Evolutionary conservation across 2,888 invertebrate species (phyloP), one percentile per base, ranked within the genome.

Genomic region (Pogonocherus hispidulus): DNA sequence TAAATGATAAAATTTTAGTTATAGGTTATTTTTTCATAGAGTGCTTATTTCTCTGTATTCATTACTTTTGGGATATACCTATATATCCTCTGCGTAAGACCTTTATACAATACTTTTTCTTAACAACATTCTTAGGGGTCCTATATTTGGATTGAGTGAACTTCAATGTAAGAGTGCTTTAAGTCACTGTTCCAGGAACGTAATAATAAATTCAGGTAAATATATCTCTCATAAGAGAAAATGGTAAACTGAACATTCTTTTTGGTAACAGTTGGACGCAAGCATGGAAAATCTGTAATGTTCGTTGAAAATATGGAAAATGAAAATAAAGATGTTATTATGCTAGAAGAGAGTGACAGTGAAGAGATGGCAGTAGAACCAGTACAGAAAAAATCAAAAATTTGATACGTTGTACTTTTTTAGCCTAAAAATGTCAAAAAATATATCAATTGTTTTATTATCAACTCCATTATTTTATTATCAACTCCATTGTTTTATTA

Each of bases 131-230:
- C 3, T 41, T 41, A 41, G 41, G 49, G 91, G 91, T 9, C 87
- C 90, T 67, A 87, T 94, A 71, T 89, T 94, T 80, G 94, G 94
- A 2, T 84, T 94, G 2, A 91, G 89, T 56, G 91, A 91, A 80
- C 89, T 89, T 75, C 90, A 92, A 80, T 90, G 92, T 41, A 90
- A 93, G 82, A 89, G 89, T 80, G 87, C 91, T 0, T 86, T 94
- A 32, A 86, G 76, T 85, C 86, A 74, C 89, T 89, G 79, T 87
- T 91, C 77, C 27, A 86, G 90, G 32, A 87, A 87, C 78, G 86
- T 93, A 0, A 88, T 91, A 72, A 80, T 92, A 3, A 91, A 90
- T 86, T 90, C 92, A 70, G 89, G 93, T 89, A 87, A 87, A 81
- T 81, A 41, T 14, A 32, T 18, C 27, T 47, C 11, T 47, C 11